Evolutionary conservation across 2,113 vertebrate species (phyloP), one percentile per base, ranked within the genome.

Genomic region (Neopipo cinnamomea): DNA sequence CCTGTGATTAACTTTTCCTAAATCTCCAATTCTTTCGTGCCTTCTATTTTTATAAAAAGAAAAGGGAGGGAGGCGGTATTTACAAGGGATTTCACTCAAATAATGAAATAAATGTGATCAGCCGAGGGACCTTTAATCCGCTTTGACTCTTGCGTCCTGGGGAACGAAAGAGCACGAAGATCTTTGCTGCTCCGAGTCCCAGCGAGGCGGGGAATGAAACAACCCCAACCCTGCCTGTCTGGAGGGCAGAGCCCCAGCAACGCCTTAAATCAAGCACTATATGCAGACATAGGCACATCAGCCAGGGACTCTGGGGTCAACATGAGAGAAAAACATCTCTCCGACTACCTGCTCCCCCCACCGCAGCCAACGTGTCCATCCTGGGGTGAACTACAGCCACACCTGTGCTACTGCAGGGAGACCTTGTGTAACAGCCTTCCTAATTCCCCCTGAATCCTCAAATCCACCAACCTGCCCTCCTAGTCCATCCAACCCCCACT

Each of bases 81-180:
- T 96, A 90, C 92, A 56, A 85, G 87, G 96, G 96, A 96, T 97
- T 97, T 95, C 74, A 67, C 56, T 95, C 93, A 47, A 91, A 97
- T 96, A 96, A 97, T 96, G 93, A 96, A 96, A 97, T 96, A 96
- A 96, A 95, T 95, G 95, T 93, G 94, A 95, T 95, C 91, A 93
- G 95, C 59, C 33, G 3, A 95, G 94, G 67, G 91, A 95, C 47
- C 65, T n/a, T 85, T 97, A 97, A 97, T 97, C 96, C 25, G 50
- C 96, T 96, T 97, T 95, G 95, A 95, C 86, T 94, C 94, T 42
- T 50, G 84, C 5, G 24, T 96, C 89, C 94, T 31, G 62, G 70
- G 83, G 86, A 93, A 24, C 2, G 6, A 66, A 33, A 2, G 5
- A 72, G 41, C 27, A 10, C 1, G 0, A 78, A 81, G 84, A 92